These are phyloP conservation scores for Hypena proboscidalis DNA, from an alignment of 2,888 invertebrate genomes.

Conservation along the genomic window DNA sequence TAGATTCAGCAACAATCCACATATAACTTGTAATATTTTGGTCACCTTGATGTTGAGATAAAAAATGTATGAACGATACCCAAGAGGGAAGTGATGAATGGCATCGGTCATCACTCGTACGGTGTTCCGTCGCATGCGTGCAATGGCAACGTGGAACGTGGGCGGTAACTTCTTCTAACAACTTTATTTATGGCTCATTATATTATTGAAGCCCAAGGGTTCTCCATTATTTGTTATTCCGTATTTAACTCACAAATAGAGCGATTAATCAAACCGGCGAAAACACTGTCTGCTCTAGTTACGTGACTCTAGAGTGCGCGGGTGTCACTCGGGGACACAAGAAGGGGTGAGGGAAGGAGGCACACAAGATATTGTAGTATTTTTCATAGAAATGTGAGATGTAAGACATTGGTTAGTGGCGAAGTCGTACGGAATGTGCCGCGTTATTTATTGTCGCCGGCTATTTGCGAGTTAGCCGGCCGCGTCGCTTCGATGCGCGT, in stretches of 20 bases:
- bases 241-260: constrained; percentile 12
- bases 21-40: background rate
- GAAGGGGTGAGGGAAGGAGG: background rate
- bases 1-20: background rate
- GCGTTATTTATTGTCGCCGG: constrained; percentile 16
- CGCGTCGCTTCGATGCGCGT: background rate
- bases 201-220: constrained; percentile 5
- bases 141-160: background rate
- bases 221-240: constrained; percentile 5
- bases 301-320: background rate
- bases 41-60: too few relatives aligned
- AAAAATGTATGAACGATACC: background rate
- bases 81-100: background rate
- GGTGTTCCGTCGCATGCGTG: background rate
- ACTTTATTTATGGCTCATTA: constrained; percentile 6
- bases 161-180: background rate
- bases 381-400: constrained; percentile 14
- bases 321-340: background rate
- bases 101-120: background rate
- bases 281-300: constrained; percentile 7
- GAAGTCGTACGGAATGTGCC: constrained; percentile 13
- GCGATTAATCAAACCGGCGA: constrained; percentile 10
- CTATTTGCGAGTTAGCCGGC: constrained; percentile 14
- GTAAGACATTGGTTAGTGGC: constrained; percentile 8
- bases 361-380: constrained; percentile 11